Base-by-base conservation (phyloP, 2,888 invertebrate species). In the Celastrina argiolus region DNA sequence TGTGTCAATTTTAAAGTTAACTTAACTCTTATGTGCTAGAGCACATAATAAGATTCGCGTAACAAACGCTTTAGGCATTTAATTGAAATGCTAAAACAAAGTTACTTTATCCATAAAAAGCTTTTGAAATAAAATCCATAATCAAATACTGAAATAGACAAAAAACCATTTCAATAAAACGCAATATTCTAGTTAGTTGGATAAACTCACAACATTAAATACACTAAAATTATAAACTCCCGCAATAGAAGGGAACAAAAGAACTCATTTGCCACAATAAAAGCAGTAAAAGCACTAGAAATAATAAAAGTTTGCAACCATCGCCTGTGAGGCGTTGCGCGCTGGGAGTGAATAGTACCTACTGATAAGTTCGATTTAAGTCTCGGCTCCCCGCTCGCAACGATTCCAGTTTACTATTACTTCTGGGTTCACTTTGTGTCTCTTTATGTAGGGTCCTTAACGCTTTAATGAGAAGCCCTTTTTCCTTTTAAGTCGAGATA, bases 291-390 rank as follows among this genome's bases (percentile, higher is more conserved):
- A 61, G 61, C 78, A 83, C 82, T 82, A 83, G 84, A 83, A 86
- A 87, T 84, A 88, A 87, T 85, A 87, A 86, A 87, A 87, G 85
- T 85, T 87, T 82, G 81, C 76, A 75, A 76, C 73, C 77, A 79
- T 77, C 80, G 82, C 77, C 84, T 81, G 78, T 78, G 80, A 81
- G 85, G 82, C 84, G 83, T 80, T 78, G 75, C 70, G 73, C 72
- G 66, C 58, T 75, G 76, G 76, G 74, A 71, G 74, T 74, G 70
- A 70, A 68, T 68, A 70, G 74, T 72, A 66, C 42, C 66, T 61
- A 41, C 58, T 59, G 66, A 59, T 66, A 76, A 76, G 74, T 73
- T 71, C 73, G 73, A 68, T 72, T 71, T 65, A 68, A 70, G 72
- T 69, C 74, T 61, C 61, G 18, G 36, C 36, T 61, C 61, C 75